Percentiles rank a stretch among this genome's conserved stretches.
Evolutionary conservation across 2,113 vertebrate species (phyloP).

Genomic region (Acanthochromis polyacanthus): DNA sequence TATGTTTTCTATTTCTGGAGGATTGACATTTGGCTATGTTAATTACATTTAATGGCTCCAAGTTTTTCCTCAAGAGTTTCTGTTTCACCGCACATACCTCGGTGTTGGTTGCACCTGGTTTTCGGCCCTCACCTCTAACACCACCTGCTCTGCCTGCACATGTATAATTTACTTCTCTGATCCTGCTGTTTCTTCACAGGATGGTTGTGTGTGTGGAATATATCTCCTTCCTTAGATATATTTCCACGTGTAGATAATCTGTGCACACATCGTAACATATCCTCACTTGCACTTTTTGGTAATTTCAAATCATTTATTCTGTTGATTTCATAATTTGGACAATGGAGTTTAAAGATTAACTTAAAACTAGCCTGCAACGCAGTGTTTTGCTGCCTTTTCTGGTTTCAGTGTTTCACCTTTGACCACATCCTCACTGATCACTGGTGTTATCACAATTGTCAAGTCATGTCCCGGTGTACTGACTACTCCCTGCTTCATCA

Average conservation of each 20-base stretch:
- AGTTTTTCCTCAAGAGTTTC: conserved; percentile 32
- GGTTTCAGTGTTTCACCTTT: not conserved
- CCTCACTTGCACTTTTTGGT: conserved; percentile 39
- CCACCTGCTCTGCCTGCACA: conserved; percentile 59
- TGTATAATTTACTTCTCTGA: conserved; percentile 35
- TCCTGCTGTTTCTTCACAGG: conserved; percentile 38
- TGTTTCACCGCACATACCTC: conserved; percentile 46
- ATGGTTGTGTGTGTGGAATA: conserved; percentile 52
- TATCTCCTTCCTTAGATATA: conserved; percentile 48
- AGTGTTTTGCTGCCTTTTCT: not conserved
- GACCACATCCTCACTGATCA: not conserved
- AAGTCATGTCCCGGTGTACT: not conserved
- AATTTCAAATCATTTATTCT: conserved; percentile 21
- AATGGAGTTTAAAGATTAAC: not conserved
- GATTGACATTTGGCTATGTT: conserved; percentile 53
- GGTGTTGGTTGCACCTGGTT: conserved; percentile 54
- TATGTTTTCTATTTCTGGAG: conserved; percentile 62
- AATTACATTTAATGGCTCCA: conserved; percentile 58
- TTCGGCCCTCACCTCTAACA: conserved; percentile 68
- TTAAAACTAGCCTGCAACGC: not conserved
- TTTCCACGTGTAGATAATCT: conserved; percentile 34
- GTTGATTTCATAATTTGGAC: not conserved
- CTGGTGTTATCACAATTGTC: too few relatives aligned
- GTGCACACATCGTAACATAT: conserved; percentile 10
- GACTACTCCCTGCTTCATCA: not conserved